phyloP scores from a whole-genome alignment of 2,888 invertebrate genomes.

The Slavum lentiscoides region DNA sequence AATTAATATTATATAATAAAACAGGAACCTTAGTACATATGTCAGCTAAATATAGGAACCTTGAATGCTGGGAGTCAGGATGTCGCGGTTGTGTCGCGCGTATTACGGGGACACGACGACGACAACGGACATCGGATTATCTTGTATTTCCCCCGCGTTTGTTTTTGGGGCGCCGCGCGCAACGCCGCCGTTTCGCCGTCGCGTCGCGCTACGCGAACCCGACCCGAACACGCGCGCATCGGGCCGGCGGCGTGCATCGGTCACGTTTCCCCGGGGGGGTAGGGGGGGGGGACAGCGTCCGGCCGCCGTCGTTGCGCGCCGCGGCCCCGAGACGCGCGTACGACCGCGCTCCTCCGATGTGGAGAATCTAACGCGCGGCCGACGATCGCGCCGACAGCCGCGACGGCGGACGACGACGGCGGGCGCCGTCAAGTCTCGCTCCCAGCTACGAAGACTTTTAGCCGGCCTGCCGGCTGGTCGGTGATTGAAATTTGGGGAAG shows the following conservation, averaged over 20 bases:
- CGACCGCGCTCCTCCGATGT: slow-evolving; percentile 8
- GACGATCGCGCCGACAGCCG: not conserved
- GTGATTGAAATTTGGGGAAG: not conserved
- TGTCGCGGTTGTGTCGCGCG: slow-evolving; percentile 12
- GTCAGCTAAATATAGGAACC: slow-evolving; percentile 61
- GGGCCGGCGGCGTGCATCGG: no score
- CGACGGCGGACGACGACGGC: slow-evolving; percentile 4
- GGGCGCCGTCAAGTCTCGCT: slow-evolving; percentile 46
- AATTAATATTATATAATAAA: slow-evolving; percentile 57
- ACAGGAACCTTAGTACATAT: slow-evolving; percentile 60
- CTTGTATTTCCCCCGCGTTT: no score
- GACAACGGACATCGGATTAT: not conserved
- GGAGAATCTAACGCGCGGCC: not conserved
- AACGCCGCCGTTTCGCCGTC: not conserved
- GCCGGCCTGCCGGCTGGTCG: slow-evolving; percentile 29
- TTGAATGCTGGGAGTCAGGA: slow-evolving; percentile 59
- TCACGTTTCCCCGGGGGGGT: not conserved
- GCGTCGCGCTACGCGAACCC: not conserved
- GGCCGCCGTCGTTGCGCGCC: not conserved
- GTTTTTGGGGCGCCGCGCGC: not conserved
- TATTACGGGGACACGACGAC: not conserved
- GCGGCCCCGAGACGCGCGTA: not conserved
- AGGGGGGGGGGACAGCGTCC: not conserved
- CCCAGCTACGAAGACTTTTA: slow-evolving; percentile 46
- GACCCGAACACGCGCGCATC: no score